A percentile compares a stretch with the other conserved stretches of the same genome.
These are phyloP conservation scores for Physocephala rufipes DNA, from an alignment of 2,888 invertebrate genomes.

Conservation along the genomic window DNA sequence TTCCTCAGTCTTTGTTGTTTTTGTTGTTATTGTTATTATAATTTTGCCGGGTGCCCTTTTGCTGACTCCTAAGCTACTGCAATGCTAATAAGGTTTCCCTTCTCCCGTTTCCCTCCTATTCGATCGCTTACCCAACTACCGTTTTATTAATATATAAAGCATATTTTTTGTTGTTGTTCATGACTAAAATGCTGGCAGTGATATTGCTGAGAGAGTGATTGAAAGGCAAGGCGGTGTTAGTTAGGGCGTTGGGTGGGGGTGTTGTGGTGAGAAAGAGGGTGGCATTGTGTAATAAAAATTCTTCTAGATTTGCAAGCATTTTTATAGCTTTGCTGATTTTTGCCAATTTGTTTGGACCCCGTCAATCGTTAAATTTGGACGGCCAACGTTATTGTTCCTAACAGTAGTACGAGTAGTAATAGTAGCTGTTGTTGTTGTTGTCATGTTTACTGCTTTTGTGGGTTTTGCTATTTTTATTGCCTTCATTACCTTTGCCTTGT, in stretches of 20 bases:
- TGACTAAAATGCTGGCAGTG: no score
- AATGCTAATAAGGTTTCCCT: slow-evolving; percentile 33
- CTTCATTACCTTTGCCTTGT: slow-evolving; percentile 17
- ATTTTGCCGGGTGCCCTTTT: no score
- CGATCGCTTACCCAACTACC: no score
- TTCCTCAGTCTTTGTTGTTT: no score
- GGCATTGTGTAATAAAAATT: slow-evolving; percentile 33
- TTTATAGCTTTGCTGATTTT: slow-evolving; percentile 31
- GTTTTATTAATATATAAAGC: no score
- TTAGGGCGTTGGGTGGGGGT: no score
- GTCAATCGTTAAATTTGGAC: no score
- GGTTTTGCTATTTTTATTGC: not conserved
- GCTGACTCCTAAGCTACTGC: not conserved
- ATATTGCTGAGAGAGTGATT: no score
- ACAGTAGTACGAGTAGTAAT: no score
- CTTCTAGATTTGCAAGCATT: slow-evolving; percentile 33
- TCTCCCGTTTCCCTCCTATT: not conserved
- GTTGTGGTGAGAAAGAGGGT: slow-evolving; percentile 8
- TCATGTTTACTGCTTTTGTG: not conserved
- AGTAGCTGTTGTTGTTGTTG: slow-evolving; percentile 18
- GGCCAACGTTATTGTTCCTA: not conserved
- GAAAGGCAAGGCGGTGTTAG: no score
- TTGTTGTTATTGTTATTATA: not conserved
- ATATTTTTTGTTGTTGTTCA: no score
- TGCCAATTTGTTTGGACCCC: not conserved